Conservation (phyloP, 2,113 vertebrate species). For the Dromaius novaehollandiae region DNA sequence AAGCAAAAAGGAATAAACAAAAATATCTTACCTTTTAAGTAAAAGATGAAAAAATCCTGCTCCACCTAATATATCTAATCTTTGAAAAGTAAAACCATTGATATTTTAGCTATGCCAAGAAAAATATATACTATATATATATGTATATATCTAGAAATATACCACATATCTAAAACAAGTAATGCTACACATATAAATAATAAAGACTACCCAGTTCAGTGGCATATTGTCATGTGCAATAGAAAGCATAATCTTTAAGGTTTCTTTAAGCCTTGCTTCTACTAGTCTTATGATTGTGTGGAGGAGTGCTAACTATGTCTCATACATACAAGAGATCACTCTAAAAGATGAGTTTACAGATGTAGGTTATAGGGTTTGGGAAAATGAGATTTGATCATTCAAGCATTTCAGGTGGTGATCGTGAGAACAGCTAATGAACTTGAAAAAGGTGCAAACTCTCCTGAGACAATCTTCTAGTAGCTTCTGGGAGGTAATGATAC, state of each 20-base stretch:
- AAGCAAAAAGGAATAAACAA: background rate
- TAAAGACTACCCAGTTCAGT: background rate
- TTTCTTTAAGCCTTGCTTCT: background rate
- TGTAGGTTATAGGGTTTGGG: background rate
- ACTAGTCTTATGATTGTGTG: background rate
- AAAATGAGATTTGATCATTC: slow-evolving; percentile 43
- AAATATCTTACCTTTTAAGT: background rate
- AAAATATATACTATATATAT: background rate
- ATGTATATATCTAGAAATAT: background rate
- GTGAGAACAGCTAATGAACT: slow-evolving; percentile 31
- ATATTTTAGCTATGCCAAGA: background rate
- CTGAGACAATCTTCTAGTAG: background rate
- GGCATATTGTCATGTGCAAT: background rate
- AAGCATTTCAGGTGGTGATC: slow-evolving; percentile 14
- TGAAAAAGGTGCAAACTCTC: slow-evolving; percentile 25
- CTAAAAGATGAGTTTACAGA: slow-evolving; percentile 13
- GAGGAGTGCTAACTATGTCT: background rate
- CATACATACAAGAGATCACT: background rate
- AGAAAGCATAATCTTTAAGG: background rate
- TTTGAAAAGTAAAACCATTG: background rate
- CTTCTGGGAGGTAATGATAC: background rate
- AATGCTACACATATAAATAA: background rate
- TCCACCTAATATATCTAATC: background rate
- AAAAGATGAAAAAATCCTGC: background rate
- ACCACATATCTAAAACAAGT: background rate